phyloP scores from a whole-genome alignment of 2,888 invertebrate genomes.

The Tinea pellionella region DNA sequence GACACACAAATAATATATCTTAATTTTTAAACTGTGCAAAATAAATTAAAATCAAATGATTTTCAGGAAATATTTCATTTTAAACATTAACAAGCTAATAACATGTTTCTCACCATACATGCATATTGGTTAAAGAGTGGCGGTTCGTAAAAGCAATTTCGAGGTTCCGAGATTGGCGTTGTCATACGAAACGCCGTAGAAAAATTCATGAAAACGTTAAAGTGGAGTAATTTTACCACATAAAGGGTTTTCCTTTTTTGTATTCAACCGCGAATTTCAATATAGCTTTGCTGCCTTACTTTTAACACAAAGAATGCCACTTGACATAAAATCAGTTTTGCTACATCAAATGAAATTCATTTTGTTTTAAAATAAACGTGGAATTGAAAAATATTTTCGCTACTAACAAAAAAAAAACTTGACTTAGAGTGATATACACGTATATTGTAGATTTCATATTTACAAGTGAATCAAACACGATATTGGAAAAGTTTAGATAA shows the following conservation, averaged over 20 bases:
- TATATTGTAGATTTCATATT: background rate
- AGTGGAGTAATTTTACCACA: slow-evolving; percentile 31
- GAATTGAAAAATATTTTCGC: too few relatives aligned
- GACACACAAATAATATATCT: too few relatives aligned
- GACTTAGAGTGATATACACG: too few relatives aligned
- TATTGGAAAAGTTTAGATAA: background rate
- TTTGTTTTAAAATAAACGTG: background rate
- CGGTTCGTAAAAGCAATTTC: slow-evolving; percentile 32
- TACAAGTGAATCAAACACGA: background rate
- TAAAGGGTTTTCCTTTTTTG: slow-evolving; percentile 11
- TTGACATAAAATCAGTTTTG: background rate
- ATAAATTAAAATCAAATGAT: too few relatives aligned
- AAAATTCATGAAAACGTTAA: slow-evolving; percentile 33
- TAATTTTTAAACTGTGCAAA: too few relatives aligned
- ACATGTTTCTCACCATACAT: background rate
- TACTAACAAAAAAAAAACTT: too few relatives aligned
- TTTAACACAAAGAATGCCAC: background rate
- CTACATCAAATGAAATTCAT: background rate
- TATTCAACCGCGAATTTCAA: slow-evolving; percentile 9
- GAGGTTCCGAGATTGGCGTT: slow-evolving; percentile 28
- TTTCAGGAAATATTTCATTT: background rate
- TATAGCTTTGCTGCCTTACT: background rate
- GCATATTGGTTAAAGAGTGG: slow-evolving; percentile 4
- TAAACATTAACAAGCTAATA: slow-evolving; percentile 1
- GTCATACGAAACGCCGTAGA: slow-evolving; percentile 23